Evolutionary conservation across 2,888 invertebrate genomes (phyloP).

Genomic region (Neoscelio sp.): DNA sequence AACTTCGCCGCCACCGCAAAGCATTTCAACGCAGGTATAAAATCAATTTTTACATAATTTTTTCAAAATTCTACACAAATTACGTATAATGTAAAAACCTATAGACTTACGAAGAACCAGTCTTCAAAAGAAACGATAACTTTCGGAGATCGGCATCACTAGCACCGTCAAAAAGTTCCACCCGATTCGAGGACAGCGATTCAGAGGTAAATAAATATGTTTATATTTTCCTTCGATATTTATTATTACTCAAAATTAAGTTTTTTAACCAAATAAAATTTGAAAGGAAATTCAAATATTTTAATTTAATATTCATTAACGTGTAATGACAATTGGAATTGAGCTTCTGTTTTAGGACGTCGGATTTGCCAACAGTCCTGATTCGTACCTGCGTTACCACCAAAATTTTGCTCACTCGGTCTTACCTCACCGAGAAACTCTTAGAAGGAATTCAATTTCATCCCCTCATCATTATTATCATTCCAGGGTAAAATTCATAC

Average conservation of each 20-base stretch:
- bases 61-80: neutral
- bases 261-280: too few relatives aligned
- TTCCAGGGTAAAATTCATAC: conserved; percentile 79
- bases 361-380: conserved; percentile 78
- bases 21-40: conserved; percentile 92
- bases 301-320: conserved; percentile 11
- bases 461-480: conserved; percentile 79
- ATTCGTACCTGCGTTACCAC: conserved; percentile 72
- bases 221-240: too few relatives aligned
- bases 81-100: conserved; percentile 63
- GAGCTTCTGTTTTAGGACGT: conserved; percentile 79
- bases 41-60: conserved; percentile 14
- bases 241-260: too few relatives aligned
- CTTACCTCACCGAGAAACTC: conserved; percentile 71
- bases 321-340: conserved; percentile 59
- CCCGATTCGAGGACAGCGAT: conserved; percentile 80
- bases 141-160: conserved; percentile 72
- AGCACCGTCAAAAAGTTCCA: conserved; percentile 75
- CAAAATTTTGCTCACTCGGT: conserved; percentile 54
- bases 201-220: conserved; percentile 77
- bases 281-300: too few relatives aligned
- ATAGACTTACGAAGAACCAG: conserved; percentile 85
- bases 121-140: conserved; percentile 68
- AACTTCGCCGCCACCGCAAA: conserved; percentile 94
- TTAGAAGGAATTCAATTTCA: conserved; percentile 78